Evolutionary conservation across 2,113 vertebrate species (phyloP).

Genomic region (Euleptes europaea): DNA sequence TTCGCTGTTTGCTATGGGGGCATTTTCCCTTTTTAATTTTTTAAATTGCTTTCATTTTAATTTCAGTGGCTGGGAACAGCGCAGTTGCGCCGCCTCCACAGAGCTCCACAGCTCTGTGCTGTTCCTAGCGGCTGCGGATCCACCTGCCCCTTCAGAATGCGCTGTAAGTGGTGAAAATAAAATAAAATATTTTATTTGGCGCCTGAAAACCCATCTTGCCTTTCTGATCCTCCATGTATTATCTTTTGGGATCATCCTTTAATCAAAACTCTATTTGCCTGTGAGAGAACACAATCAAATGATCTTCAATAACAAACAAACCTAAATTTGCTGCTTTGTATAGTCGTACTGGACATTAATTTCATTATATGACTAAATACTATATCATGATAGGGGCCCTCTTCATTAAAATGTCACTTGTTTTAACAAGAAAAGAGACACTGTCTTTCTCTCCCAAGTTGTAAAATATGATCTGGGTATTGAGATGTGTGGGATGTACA

Average conservation of each 20-base stretch:
- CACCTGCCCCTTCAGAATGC: too few species aligned
- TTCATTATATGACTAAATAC: conserved; percentile 71
- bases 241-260: conserved; percentile 73
- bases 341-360: conserved; percentile 76
- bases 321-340: conserved; percentile 72
- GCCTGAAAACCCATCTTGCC: conserved; percentile 22
- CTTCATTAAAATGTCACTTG: conserved; percentile 81
- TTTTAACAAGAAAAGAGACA: conserved; percentile 75
- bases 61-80: too few species aligned
- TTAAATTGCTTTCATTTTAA: too few species aligned
- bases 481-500: too few species aligned
- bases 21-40: too few species aligned
- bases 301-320: conserved; percentile 77
- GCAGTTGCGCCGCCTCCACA: too few species aligned
- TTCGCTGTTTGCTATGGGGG: too few species aligned
- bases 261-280: conserved; percentile 75
- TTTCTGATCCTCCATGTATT: background rate
- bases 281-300: conserved; percentile 60
- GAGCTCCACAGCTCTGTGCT: too few species aligned
- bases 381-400: conserved; percentile 73
- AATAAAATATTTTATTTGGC: conserved; percentile 61
- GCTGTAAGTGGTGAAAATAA: conserved; percentile 43
- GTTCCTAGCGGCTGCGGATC: too few species aligned
- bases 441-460: conserved; percentile 31
- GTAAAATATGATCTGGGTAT: too few species aligned